phyloP scores from a whole-genome alignment of 2,797 vertebrate genomes.

The Galagoides demidoff region DNA sequence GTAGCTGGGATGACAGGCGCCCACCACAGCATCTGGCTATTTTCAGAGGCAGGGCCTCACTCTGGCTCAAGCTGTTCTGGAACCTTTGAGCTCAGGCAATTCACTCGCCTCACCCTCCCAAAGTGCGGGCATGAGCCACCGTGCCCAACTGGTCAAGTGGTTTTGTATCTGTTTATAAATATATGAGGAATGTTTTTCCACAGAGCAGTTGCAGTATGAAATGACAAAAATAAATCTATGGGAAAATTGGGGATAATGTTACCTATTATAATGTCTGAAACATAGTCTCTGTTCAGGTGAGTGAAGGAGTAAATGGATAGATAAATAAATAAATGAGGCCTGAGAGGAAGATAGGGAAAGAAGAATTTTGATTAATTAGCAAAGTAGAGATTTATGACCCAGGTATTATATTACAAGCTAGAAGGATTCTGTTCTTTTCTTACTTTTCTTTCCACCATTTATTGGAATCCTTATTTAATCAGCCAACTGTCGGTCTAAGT shows the following conservation, averaged over 20 bases:
- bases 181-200: background rate
- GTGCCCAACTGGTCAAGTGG: background rate
- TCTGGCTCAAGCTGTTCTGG: no score
- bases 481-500: background rate
- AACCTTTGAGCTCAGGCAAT: no score
- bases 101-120: no score
- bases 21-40: no score
- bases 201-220: background rate
- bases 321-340: background rate
- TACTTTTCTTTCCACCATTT: background rate
- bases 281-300: background rate
- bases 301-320: background rate
- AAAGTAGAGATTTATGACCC: background rate
- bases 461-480: background rate
- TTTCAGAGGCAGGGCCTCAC: no score
- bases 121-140: no score
- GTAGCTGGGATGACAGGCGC: no score
- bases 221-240: background rate
- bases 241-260: background rate
- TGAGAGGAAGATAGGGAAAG: background rate
- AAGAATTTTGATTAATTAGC: background rate
- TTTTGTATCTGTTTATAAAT: conserved; percentile 7
- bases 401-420: background rate
- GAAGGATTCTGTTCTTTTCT: background rate
- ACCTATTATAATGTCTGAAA: background rate